Percentiles rank a stretch among this genome's conserved stretches.
phyloP scores from a whole-genome alignment of 2,113 vertebrate genomes.

The Melanerpes formicivorus region DNA sequence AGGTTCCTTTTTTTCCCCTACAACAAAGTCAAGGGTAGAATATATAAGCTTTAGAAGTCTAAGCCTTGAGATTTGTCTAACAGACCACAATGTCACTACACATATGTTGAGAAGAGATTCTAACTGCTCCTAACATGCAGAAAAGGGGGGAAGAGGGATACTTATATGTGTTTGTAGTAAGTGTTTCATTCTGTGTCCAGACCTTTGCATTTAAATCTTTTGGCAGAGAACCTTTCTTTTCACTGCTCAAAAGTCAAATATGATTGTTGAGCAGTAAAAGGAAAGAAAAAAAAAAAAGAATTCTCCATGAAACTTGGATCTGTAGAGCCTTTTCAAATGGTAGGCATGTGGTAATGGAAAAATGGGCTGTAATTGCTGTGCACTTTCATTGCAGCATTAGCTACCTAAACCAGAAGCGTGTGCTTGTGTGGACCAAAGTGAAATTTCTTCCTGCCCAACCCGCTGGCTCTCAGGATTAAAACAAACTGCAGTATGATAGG shows the following conservation, averaged over 20 bases:
- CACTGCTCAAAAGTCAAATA: not conserved
- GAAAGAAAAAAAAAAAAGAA: not conserved
- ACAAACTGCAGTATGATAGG: not conserved
- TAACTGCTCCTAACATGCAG: not conserved
- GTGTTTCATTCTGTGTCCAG: not conserved
- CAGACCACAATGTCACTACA: not conserved
- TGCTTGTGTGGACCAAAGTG: conserved; percentile 36
- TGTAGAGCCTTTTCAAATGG: conserved; percentile 22
- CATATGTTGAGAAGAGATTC: not conserved
- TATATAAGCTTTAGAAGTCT: not conserved
- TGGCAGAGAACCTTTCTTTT: conserved; percentile 2
- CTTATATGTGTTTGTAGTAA: conserved; percentile 19
- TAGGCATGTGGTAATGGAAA: conserved; percentile 51
- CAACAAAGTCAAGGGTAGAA: not conserved
- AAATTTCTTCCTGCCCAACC: conserved; percentile 29
- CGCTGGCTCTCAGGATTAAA: conserved; percentile 39
- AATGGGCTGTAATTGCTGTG: not conserved
- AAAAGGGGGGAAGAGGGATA: not conserved
- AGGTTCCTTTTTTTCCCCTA: not conserved
- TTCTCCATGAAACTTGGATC: conserved; percentile 13
- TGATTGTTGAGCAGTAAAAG: not conserved
- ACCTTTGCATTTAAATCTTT: not conserved
- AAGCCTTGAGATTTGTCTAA: not conserved
- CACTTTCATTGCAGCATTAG: conserved; percentile 24
- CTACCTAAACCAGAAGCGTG: conserved; percentile 45